Base-by-base conservation (phyloP, 1,140 invertebrate species). In the Dendrolimus punctatus region DNA sequence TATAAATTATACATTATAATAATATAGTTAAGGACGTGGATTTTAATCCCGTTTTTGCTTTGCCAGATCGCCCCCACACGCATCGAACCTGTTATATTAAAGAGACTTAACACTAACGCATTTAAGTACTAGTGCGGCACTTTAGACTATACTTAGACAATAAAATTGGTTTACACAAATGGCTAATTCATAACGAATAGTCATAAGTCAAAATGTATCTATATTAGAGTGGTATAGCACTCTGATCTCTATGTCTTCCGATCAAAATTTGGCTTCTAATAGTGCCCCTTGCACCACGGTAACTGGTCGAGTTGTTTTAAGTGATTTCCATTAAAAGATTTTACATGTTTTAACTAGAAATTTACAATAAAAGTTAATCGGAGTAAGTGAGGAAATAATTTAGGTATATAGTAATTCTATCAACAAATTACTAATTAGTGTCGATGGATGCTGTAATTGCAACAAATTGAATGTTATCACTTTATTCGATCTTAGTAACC, bases 81-180 rank as follows among this genome's bases (percentile, higher is more conserved):
- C 53, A 49, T 50, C 47, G 9, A 48, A 48, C 53, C 42, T 49
- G 53, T 49, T 48, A 46, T 40, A 49, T 5, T 56, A 49, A 56
- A 23, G 23, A 23, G 23, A 23, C n/a, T 45, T 6, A n/a, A 44
- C 46, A 45, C 51, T 46, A 39, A 57, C 39, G 36, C 43, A 39
- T 49, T 50, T 53, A 50, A 49, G 1, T 40, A 68, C 69, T 77
- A 77, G 68, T 67, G 71, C 74, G 70, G 70, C 68, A 82, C 70
- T 76, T 70, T 86, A 81, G 79, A 84, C 80, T 86, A 65, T 78
- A 78, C 80, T 84, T 76, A 68, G 80, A 84, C 80, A 86, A 84
- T 84, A 86, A 85, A 65, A 60, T 75, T 69, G 63, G 66, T 68
- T 77, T 73, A 71, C 67, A 71, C 64, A 39, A 49, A 57, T 66